A percentile compares a stretch with the other conserved stretches of the same genome.
phyloP scores from a whole-genome alignment of 1,140 invertebrate species.

The Macrobrachium rosenbergii region DNA sequence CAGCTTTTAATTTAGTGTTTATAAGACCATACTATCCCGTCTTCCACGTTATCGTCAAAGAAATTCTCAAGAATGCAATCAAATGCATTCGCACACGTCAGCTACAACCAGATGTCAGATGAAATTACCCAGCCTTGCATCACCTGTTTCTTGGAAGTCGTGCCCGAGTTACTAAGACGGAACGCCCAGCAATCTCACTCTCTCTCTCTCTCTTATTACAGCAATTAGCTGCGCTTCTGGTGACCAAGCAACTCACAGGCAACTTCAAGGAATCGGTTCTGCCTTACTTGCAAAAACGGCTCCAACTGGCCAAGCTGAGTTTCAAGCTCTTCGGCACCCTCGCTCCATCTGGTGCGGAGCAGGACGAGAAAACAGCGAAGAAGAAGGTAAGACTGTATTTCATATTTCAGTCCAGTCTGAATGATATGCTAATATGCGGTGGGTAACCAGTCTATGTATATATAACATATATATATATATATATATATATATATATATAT shows the following conservation, averaged over 20 bases:
- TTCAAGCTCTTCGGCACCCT: constrained; percentile 86
- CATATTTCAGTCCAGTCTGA: background rate
- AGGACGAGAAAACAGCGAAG: too few species aligned
- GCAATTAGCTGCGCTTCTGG: constrained; percentile 79
- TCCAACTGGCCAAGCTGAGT: constrained; percentile 78
- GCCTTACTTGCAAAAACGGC: constrained; percentile 87
- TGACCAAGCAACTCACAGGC: constrained; percentile 95
- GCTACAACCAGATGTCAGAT: background rate
- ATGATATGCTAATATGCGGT: background rate
- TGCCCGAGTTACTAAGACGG: background rate
- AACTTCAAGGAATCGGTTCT: constrained; percentile 93
- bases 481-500: constrained; percentile 26
- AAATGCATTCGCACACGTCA: too few species aligned
- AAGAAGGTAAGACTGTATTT: too few species aligned
- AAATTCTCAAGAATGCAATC: too few species aligned
- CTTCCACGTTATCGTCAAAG: too few species aligned
- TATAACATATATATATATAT: background rate
- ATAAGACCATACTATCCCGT: too few species aligned
- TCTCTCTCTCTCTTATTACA: constrained; percentile 66
- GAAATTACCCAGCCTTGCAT: background rate
- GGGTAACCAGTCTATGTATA: too few species aligned
- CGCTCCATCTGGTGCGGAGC: constrained; percentile 77
- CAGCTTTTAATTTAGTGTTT: too few species aligned
- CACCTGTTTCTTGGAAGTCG: background rate
- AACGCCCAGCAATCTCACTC: background rate